Conservation (phyloP, 2,113 vertebrate genomes). For the Cavia porcellus region DNA sequence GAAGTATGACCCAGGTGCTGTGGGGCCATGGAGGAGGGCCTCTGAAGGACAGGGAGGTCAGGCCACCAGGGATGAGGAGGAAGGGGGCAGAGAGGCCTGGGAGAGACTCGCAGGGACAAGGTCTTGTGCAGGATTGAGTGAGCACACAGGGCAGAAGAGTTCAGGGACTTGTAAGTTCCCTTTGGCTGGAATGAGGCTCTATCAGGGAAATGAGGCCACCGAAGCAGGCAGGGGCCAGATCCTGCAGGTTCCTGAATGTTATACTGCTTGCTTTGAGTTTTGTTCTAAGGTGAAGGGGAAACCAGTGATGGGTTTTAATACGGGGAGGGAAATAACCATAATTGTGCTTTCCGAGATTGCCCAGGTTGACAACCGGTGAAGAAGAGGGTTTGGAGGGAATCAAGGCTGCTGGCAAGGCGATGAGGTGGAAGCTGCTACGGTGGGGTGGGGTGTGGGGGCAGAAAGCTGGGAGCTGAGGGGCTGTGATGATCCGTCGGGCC, state of each 20-base stretch:
- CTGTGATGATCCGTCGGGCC: neutral
- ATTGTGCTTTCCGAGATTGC: neutral
- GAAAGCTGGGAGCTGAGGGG: neutral
- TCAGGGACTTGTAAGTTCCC: neutral
- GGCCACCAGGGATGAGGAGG: neutral
- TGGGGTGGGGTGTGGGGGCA: neutral
- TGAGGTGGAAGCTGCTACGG: neutral
- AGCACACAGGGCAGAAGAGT: fast-evolving
- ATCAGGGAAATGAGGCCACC: neutral
- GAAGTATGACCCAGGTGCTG: neutral
- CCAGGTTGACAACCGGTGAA: neutral
- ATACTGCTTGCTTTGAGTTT: neutral
- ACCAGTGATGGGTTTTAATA: neutral
- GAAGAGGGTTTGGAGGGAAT: neutral
- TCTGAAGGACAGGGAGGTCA: neutral
- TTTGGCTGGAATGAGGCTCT: neutral
- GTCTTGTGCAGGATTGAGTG: neutral
- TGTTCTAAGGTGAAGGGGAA: neutral
- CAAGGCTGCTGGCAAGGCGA: neutral
- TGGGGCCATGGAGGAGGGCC: neutral
- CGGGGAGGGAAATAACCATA: neutral
- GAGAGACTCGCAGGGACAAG: neutral
- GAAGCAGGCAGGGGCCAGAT: neutral
- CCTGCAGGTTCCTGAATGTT: neutral
- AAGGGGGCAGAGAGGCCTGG: neutral